Evolutionary conservation across 1,140 invertebrate genomes (phyloP), one percentile per base, ranked within the genome.

Genomic region (Formica selysi): DNA sequence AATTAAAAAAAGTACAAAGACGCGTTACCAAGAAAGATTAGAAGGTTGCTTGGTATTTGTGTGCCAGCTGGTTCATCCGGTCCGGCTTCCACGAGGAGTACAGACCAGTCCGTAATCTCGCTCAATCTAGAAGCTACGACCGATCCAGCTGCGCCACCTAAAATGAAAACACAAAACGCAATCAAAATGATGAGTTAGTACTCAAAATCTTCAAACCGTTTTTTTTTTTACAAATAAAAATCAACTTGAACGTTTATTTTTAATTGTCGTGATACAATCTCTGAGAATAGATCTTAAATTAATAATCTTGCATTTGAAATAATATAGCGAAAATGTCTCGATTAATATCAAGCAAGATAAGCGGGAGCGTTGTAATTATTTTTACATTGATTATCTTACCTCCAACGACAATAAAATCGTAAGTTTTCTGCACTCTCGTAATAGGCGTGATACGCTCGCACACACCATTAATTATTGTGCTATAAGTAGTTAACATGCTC

Each of bases 331-430:
- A 64, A 29, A 36, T 29, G 11, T 38, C 36, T 57, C 5, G 51
- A 51, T 57, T 57, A 57, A 44, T 67, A 19, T 26, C 16, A 16
- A 36, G 16, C 22, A 32, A 74, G 26, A 44, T 41, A n/a, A 36
- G 1, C 22, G 7, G 11, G 26, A 5, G 10, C 38, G 38, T 70
- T 80, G 38, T 38, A 2, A 54, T 54, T 29, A 73, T 13, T 6
- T 19, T 19, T 54, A 48, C 6, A 36, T 79, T 67, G 38, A 94
- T 91, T 29, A 95, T 95, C 96, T 96, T 96, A 76, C 96, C 97
- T 6, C 98, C 98, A 65, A 98, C 96, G 19, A 98, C 96, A 86
- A 98, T 97, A 94, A 98, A 98, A 94, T 98, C 97, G 92, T 98
- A 98, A 79, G 85, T 89, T 0, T 13, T 87, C 87, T 0, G 94